Base-by-base conservation (phyloP, 2,888 invertebrate genomes). In the Epinotia nisella region DNA sequence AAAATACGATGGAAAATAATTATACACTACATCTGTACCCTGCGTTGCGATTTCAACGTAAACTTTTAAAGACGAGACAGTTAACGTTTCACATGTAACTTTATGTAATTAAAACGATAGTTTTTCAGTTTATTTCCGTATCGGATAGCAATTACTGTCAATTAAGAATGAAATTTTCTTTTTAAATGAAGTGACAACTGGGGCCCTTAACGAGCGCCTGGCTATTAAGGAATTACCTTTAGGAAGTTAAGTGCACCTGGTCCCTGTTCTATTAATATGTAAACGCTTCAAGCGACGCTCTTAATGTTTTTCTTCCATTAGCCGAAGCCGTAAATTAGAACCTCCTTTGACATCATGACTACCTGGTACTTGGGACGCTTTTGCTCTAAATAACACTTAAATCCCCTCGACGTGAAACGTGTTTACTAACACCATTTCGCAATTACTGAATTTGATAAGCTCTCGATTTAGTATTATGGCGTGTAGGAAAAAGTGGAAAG, bases 221-320 rank as follows among this genome's bases (percentile, higher is more conserved):
- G 85, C 90, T 88, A 88, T 91, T 90, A 90, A 84, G 82, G 85
- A 85, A 87, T 88, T 87, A 88, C 87, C 86, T 84, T 80, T 79
- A 78, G 77, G 79, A 81, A 79, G 76, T 80, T 75, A 78, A 79
- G 70, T 75, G 75, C 92, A 92, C 92, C 93, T 93, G 92, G 92
- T 86, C 83, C n/a, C 81, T 84, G 83, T 85, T 90, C 92, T 92
- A 92, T 92, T 91, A 92, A 92, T 92, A 93, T 85, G 85, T 89
- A 89, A 91, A 87, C 88, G 88, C 83, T 86, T 87, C 87, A 87
- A 85, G 83, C 87, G 86, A 84, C 83, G 83, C 84, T 83, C 86
- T 91, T 93, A 92, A 92, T 91, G 91, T 83, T 84, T 85, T 82
- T 82, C 89, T 90, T 92, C 93, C 93, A 93, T 93, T 93, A 93